Evolutionary conservation across 30 jellyfish, hydroid and myxozoan genomes (phyloP).

Genomic region (Cassiopea xamachana): DNA sequence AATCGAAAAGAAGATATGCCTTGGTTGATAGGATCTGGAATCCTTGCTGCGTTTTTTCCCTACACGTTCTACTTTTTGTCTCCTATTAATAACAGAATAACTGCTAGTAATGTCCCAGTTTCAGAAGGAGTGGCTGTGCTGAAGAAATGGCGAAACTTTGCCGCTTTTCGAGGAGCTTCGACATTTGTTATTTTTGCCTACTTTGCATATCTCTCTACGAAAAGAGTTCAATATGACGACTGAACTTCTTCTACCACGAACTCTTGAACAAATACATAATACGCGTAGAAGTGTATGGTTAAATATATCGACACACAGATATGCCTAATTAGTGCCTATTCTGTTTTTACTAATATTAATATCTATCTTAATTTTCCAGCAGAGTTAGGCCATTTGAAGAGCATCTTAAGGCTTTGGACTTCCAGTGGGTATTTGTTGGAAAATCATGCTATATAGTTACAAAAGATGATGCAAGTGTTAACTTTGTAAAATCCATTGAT

Average conservation of each 20-base stretch:
- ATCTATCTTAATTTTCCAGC: no score
- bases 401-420: no score
- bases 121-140: slow-evolving; percentile 66
- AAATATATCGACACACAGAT: no score
- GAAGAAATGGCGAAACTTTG: slow-evolving; percentile 53
- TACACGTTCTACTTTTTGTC: slow-evolving; percentile 51
- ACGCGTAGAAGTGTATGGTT: no score
- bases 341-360: no score
- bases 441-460: no score
- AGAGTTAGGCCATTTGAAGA: no score
- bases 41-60: slow-evolving; percentile 60
- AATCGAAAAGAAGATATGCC: slow-evolving; percentile 69
- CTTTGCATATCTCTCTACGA: slow-evolving; percentile 60
- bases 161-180: slow-evolving; percentile 52
- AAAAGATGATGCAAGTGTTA: no score
- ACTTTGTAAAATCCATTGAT: no score
- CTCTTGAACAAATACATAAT: no score
- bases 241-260: neutral
- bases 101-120: slow-evolving; percentile 27
- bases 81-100: slow-evolving; percentile 54
- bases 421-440: no score
- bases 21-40: slow-evolving; percentile 61
- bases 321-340: no score
- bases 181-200: slow-evolving; percentile 56
- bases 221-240: neutral